Conservation (phyloP, 1,140 invertebrate species). For the Scaptodrosophila lebanonensis region DNA sequence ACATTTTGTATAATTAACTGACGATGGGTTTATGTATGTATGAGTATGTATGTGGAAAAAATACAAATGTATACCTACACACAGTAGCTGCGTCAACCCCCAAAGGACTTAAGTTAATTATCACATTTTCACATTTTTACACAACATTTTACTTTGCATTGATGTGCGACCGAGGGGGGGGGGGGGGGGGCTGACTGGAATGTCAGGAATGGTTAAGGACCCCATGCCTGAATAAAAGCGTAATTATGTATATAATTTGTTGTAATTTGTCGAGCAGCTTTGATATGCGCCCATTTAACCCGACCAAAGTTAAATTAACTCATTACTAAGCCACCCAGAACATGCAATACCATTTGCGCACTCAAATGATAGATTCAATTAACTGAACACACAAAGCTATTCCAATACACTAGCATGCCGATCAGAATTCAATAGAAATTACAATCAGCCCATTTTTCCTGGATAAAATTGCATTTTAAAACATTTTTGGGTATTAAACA, state of each 20-base stretch:
- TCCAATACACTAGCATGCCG: too few relatives aligned
- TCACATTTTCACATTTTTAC: constrained; percentile 74
- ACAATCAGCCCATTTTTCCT: too few relatives aligned
- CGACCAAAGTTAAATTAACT: constrained; percentile 60
- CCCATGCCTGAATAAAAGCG: constrained; percentile 54
- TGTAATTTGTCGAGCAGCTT: constrained; percentile 62
- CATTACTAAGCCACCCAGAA: constrained; percentile 58
- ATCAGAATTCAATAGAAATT: too few relatives aligned
- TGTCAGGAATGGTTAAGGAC: constrained; percentile 5
- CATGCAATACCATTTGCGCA: too few relatives aligned
- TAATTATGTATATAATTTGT: constrained; percentile 71
- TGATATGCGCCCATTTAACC: constrained; percentile 52
- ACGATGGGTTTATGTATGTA: constrained; percentile 53
- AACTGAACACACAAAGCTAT: too few relatives aligned
- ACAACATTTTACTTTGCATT: constrained; percentile 74
- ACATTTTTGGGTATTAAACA: too few relatives aligned
- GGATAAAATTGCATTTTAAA: too few relatives aligned
- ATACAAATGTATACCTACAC: not conserved
- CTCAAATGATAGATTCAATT: too few relatives aligned
- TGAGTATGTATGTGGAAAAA: constrained; percentile 16
- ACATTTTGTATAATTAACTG: constrained; percentile 73
- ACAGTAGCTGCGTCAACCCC: constrained; percentile 31
- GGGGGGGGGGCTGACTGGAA: not conserved
- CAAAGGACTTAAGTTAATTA: constrained; percentile 71
- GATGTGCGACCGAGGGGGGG: constrained; percentile 40